Evolutionary conservation across 2,797 vertebrate species (phyloP).

Genomic region (Helarctos malayanus): DNA sequence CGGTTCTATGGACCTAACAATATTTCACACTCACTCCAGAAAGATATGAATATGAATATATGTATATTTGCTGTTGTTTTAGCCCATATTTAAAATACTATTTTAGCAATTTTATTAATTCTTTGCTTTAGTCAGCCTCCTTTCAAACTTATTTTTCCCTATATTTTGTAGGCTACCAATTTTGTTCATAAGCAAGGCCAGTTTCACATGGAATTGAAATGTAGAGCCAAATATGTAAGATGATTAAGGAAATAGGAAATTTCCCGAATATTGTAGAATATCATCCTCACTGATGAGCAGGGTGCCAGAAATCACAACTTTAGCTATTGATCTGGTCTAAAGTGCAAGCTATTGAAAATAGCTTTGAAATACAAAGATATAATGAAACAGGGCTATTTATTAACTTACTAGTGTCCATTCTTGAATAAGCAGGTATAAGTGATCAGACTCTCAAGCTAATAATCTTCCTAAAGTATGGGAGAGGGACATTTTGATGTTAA

Average conservation of each 20-base stretch:
- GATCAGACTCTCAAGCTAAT: background rate
- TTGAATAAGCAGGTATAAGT: background rate
- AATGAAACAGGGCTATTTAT: background rate
- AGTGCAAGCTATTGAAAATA: background rate
- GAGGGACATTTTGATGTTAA: background rate
- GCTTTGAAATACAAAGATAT: slow-evolving; percentile 26
- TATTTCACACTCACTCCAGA: background rate
- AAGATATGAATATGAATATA: background rate
- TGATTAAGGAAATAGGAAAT: background rate
- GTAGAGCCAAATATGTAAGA: background rate
- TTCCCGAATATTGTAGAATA: background rate
- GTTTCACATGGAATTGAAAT: background rate
- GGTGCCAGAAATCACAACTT: background rate
- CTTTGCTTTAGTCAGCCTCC: background rate
- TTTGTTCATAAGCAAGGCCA: background rate
- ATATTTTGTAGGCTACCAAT: background rate
- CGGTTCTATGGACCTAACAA: background rate
- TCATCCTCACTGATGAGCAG: background rate
- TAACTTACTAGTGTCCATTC: background rate
- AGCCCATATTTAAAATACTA: background rate
- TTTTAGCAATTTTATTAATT: background rate
- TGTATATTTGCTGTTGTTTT: background rate
- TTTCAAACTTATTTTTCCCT: background rate
- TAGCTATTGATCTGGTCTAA: background rate
- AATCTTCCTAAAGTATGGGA: background rate